Base-by-base conservation (phyloP, 2,888 invertebrate genomes). In the Drosophila melanocephala region DNA sequence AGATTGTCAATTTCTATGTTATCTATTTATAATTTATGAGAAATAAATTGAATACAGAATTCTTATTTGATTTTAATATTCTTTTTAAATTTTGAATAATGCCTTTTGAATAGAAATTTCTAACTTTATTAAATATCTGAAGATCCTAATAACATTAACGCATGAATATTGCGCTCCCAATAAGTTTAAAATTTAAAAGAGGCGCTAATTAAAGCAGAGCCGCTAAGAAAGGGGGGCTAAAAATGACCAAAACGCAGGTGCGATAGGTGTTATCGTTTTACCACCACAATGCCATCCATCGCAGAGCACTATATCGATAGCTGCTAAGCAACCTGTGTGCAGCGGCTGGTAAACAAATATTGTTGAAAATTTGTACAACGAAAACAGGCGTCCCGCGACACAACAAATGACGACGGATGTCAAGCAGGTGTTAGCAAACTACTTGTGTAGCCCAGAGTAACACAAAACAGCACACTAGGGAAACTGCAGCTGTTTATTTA, bases 401-500 rank as follows among this genome's bases (percentile, higher is more conserved):
- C 53, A 73, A 62, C 51, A 62, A 73, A 53, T 50, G 44, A 59
- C 60, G 64, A 44, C 59, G 51, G 64, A 44, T 58, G 65, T 39
- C 63, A 72, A 72, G 69, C 65, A 77, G 66, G 47, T 71, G 58
- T 65, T 75, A 75, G 66, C 50, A 60, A 77, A 65, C 64, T 69
- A 39, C 30, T 67, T 71, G 47, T 56, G 75, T 79, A 75, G 76
- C 53, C 53, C 22, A 59, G 65, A 76, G 75, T 64, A 74, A 77
- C 66, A 22, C 22, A 32, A 56, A 56, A 32, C 71, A 72, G 52
- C 59, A 26, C 56, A 65, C 70, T 71, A 60, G 52, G 60, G 57
- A 26, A 77, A 77, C 42, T 74, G 77, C 77, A 80, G 75, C 72
- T 75, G 83, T 71, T 85, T 84, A 83, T 84, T 86, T 84, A 86